These are phyloP conservation scores for Gorsachius goisagi DNA, from an alignment of 2,113 vertebrate genomes.

Conservation along the genomic window DNA sequence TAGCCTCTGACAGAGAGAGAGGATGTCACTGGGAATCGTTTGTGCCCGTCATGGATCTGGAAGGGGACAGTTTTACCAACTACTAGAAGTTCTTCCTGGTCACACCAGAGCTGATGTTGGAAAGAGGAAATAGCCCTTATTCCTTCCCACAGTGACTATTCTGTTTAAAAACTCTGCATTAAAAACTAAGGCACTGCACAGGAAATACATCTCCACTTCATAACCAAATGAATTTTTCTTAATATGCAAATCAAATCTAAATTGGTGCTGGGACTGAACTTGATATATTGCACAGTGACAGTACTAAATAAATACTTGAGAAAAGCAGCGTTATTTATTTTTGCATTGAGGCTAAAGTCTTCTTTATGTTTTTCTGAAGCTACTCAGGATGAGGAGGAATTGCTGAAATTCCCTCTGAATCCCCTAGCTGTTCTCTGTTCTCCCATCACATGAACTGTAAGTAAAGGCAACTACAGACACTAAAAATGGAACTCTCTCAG, in stretches of 20 bases:
- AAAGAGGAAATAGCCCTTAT: neutral
- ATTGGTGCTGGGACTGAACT: neutral
- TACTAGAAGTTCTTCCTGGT: neutral
- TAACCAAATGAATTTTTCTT: neutral
- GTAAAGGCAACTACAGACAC: neutral
- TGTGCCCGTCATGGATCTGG: neutral
- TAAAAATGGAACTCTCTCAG: neutral
- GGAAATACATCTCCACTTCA: neutral
- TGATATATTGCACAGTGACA: neutral
- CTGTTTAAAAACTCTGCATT: neutral
- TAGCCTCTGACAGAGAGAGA: neutral
- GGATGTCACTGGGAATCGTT: neutral
- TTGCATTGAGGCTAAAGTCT: neutral
- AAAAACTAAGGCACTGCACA: neutral
- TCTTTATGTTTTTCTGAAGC: neutral
- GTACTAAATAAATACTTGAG: neutral
- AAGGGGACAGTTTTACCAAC: neutral
- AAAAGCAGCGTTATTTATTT: neutral
- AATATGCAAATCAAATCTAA: neutral
- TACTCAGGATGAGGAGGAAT: neutral
- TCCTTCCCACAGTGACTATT: neutral
- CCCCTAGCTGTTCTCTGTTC: neutral
- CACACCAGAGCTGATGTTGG: neutral
- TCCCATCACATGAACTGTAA: neutral
- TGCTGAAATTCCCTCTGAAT: neutral